Conservation (phyloP, 2,888 invertebrate genomes). For the Crossocerus cetratus region DNA sequence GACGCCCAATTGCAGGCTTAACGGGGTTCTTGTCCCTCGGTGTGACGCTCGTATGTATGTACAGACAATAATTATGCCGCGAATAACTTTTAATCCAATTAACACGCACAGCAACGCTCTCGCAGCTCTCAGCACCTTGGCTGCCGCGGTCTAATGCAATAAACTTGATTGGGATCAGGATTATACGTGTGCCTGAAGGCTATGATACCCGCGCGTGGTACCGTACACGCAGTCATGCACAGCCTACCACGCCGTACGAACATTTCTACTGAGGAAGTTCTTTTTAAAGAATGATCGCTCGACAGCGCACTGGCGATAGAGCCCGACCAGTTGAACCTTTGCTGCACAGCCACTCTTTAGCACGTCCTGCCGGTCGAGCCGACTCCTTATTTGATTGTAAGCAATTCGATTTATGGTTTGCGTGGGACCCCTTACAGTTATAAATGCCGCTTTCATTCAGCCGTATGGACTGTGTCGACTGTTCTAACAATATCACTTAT, state of each 20-base stretch:
- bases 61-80: no score
- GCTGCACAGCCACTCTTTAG: not conserved
- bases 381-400: constrained; percentile 49
- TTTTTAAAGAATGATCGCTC: not conserved
- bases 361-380: constrained; percentile 13
- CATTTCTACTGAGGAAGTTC: not conserved
- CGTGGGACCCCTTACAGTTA: constrained; percentile 47
- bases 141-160: no score
- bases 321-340: not conserved
- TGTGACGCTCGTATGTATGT: no score
- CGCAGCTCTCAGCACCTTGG: no score
- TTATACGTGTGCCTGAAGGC: constrained; percentile 8
- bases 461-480: not conserved
- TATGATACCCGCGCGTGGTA: constrained; percentile 17
- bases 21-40: no score
- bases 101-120: no score
- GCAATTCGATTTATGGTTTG: constrained; percentile 33
- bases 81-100: no score
- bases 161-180: not conserved
- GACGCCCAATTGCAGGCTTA: no score
- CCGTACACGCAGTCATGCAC: constrained; percentile 2
- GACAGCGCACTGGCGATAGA: constrained; percentile 26
- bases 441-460: constrained; percentile 13
- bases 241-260: not conserved
- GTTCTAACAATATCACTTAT: not conserved